phyloP scores from a whole-genome alignment of 1,140 invertebrate genomes.

The Apis laboriosa region DNA sequence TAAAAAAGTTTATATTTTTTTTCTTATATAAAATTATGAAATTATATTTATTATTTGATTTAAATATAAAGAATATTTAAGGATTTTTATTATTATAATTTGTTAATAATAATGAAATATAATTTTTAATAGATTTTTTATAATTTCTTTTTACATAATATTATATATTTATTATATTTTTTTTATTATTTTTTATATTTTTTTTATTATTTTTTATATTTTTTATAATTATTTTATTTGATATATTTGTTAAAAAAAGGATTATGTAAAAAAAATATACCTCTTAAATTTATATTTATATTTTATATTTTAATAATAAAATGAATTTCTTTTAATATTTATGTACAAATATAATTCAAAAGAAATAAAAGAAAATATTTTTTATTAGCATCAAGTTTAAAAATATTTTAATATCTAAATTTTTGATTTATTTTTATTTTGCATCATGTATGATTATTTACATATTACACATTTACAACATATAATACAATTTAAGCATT shows the following conservation, averaged over 20 bases:
- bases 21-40: neutral
- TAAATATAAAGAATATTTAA: neutral
- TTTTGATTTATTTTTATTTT: neutral
- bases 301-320: conserved; percentile 3
- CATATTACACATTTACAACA: neutral
- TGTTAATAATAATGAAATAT: neutral
- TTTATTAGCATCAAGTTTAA: neutral
- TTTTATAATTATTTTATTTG: neutral
- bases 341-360: conserved; percentile 14
- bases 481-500: neutral
- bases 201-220: too few relatives aligned
- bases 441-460: neutral
- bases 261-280: neutral
- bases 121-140: too few relatives aligned
- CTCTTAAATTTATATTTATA: neutral
- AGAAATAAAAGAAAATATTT: neutral
- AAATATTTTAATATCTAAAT: conserved; percentile 13
- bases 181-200: too few relatives aligned
- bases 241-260: neutral
- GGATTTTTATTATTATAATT: neutral
- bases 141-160: neutral
- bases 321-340: neutral
- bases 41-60: neutral
- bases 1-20: neutral
- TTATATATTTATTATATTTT: neutral